Conservation (phyloP, 2,888 invertebrate genomes). For the Yponomeuta cagnagella region DNA sequence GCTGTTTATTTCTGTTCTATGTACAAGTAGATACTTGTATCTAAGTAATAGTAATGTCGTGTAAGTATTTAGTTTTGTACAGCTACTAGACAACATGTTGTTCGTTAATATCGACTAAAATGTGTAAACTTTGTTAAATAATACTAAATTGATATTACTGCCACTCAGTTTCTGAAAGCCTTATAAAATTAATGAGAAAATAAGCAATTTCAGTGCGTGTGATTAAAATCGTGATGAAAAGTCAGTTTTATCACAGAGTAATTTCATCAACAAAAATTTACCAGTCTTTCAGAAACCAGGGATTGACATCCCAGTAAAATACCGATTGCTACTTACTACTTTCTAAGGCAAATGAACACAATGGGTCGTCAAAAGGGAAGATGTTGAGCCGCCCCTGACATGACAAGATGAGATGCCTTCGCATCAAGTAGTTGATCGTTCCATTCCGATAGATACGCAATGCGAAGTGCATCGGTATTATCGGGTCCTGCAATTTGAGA, state of each 20-base stretch:
- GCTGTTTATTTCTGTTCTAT: background rate
- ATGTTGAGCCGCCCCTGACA: conserved; percentile 96
- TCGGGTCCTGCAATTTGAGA: conserved; percentile 79
- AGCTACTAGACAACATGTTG: background rate
- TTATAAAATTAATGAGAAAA: background rate
- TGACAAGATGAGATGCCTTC: conserved; percentile 93
- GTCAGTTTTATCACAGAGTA: background rate
- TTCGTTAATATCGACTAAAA: background rate
- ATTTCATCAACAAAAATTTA: background rate
- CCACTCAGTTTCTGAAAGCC: background rate
- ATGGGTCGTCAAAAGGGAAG: conserved; percentile 96
- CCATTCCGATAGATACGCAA: conserved; percentile 94
- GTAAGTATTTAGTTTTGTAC: background rate
- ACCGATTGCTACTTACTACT: conserved; percentile 85
- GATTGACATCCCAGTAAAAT: background rate
- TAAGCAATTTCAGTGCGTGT: background rate
- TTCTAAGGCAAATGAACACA: conserved; percentile 96
- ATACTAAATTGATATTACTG: background rate
- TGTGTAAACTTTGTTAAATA: background rate
- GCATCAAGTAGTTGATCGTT: conserved; percentile 95
- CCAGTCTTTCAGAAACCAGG: conserved; percentile 2
- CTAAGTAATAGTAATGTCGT: too few relatives aligned
- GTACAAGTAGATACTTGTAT: background rate
- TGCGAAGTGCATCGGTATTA: conserved; percentile 95
- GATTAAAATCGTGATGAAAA: background rate